Evolutionary conservation across 2,113 vertebrate genomes (phyloP).

Genomic region (Sus scrofa): T2T-Sscrofa CM000827.6:107027001-107027500

Average conservation of each 20-base stretch:
- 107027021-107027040: neutral
- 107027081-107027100: neutral
- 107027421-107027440: neutral
- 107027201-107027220: neutral
- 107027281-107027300: neutral
- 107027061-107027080: neutral
- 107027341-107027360: neutral
- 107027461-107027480: neutral
- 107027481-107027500: neutral
- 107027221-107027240: neutral
- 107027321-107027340: neutral
- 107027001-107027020: neutral
- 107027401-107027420: neutral
- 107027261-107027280: neutral
- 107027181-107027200: neutral
- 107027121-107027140: neutral
- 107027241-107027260: neutral
- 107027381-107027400: neutral
- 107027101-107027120: neutral
- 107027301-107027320: neutral
- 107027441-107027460: neutral
- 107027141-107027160: neutral
- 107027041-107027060: neutral
- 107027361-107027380: neutral
- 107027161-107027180: rapidly evolving